A percentile compares a stretch with the other conserved stretches of the same genome.
Conservation (phyloP, 1,140 invertebrate genomes). For the Musca vetustissima region DNA sequence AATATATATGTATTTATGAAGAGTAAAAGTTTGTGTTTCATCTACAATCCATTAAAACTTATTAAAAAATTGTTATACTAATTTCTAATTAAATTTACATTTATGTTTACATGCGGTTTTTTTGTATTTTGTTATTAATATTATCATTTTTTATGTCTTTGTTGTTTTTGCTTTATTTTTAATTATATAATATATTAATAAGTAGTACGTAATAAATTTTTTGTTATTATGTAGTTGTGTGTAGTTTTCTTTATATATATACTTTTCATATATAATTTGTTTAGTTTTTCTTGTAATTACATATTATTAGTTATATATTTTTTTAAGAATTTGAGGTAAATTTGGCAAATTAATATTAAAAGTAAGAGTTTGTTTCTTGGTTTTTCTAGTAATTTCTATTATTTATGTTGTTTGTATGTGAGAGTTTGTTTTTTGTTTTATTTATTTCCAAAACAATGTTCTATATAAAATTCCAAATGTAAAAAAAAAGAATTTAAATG, state of each 20-base stretch:
- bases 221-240: conserved; percentile 4
- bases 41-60: too few species aligned
- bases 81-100: background rate
- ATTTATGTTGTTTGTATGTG: too few species aligned
- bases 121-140: background rate
- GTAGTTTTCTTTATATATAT: background rate
- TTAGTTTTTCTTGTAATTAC: conserved; percentile 3
- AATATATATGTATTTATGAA: too few species aligned
- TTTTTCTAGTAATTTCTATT: too few species aligned
- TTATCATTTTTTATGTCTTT: conserved; percentile 14
- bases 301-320: conserved; percentile 17
- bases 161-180: background rate
- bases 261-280: background rate
- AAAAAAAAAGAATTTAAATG: too few species aligned
- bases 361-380: too few species aligned
- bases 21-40: too few species aligned
- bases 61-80: too few species aligned
- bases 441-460: too few species aligned
- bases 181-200: background rate
- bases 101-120: conserved; percentile 1
- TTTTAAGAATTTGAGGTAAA: conserved; percentile 43
- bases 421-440: too few species aligned
- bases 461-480: too few species aligned
- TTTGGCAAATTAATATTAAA: conserved; percentile 45
- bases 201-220: conserved; percentile 15